Base-by-base conservation (phyloP, 2,888 invertebrate genomes). In the Ochlodes sylvanus region DNA sequence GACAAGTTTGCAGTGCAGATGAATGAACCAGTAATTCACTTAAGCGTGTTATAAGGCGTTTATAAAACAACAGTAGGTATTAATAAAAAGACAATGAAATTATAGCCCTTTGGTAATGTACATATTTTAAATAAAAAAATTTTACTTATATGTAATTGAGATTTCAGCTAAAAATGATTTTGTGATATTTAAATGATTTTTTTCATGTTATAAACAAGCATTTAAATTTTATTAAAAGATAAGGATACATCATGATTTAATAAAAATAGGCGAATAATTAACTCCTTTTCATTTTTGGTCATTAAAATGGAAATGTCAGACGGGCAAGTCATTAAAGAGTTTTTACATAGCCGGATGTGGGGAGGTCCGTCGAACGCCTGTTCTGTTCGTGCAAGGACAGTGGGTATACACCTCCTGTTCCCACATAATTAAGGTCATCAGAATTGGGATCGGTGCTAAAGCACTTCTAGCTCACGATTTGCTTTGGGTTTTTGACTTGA, bases 361-460 rank as follows among this genome's bases (percentile, higher is more conserved):
- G 82, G 81, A 79, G 77, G 79, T 75, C 78, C 73, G 78, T 77
- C 58, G 67, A 62, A 21, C 67, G 67, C 17, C 61, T 61, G 52
- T 52, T 21, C 76, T 78, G 79, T 77, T 79, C 76, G 76, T 79
- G 73, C 88, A 89, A 90, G 90, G 89, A 82, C 87, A 76, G 67
- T 27, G 76, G 14, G 44, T 55, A 19, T 38, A 78, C 75, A 80
- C 79, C 82, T 78, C 74, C 78, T 81, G 83, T 87, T 87, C 84
- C 81, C 81, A 83, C 80, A 80, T 79, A 73, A 77, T 80, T 79
- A 82, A 82, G 80, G 79, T 79, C 82, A 79, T 77, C 77, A 71
- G 69, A 75, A 75, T 74, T 73, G 70, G 73, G 75, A 73, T 73
- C 75, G 71, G 67, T 61, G 67, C 73, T 78, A 74, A 70, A 73